Percentiles rank a stretch among this genome's conserved stretches.
These are phyloP conservation scores for Gila orcuttii DNA, from an alignment of 2,113 vertebrate genomes.

Conservation along the genomic window DNA sequence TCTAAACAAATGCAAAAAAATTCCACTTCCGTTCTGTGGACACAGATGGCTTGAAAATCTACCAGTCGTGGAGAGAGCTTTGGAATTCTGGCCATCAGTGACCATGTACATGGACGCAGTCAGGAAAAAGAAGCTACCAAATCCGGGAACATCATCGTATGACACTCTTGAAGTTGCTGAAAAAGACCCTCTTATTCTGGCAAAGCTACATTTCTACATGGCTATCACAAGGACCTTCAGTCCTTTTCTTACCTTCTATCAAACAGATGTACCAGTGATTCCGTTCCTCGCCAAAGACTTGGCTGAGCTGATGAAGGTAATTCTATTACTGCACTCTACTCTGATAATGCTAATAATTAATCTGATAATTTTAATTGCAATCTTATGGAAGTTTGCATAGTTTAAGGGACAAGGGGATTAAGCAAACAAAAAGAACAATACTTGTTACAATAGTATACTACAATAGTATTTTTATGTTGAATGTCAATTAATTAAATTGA, in stretches of 20 bases:
- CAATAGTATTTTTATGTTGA: too few species aligned
- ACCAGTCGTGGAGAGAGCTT: conserved; percentile 5
- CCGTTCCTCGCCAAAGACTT: conserved; percentile 1
- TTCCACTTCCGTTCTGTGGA: background rate
- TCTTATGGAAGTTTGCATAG: too few species aligned
- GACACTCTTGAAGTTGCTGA: conserved; percentile 11
- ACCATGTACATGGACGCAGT: conserved; percentile 22
- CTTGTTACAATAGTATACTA: too few species aligned
- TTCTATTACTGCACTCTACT: background rate
- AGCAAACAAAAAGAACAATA: too few species aligned
- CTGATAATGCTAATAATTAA: background rate
- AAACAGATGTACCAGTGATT: background rate
- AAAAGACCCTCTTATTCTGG: conserved; percentile 5
- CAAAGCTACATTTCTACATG: conserved; percentile 7
- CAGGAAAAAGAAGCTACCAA: too few species aligned
- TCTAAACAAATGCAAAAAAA: too few species aligned
- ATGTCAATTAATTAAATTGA: too few species aligned
- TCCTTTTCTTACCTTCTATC: background rate
- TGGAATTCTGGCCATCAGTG: background rate
- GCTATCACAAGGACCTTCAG: conserved; percentile 1
- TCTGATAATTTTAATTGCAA: too few species aligned
- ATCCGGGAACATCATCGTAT: background rate
- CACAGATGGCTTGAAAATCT: background rate
- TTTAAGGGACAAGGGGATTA: too few species aligned
- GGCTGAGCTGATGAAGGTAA: conserved; percentile 2